Conservation (phyloP, 2,888 invertebrate genomes). For the Temnothorax unifasciatus region DNA sequence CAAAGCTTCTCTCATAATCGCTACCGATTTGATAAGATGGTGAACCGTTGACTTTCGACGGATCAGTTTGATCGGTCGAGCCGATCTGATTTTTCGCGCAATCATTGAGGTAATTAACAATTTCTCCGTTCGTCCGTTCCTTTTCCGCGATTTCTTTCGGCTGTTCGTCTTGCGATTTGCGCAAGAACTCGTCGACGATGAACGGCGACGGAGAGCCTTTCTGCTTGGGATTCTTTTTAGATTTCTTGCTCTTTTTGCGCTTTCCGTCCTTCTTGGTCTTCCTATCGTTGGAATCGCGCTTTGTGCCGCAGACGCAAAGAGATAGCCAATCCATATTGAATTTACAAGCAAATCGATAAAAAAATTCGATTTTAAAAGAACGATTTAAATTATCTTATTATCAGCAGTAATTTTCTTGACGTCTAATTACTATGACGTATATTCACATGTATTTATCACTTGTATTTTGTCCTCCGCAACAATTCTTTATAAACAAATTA, state of each 20-base stretch:
- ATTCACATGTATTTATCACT: neutral
- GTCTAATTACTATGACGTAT: neutral
- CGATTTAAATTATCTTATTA: neutral
- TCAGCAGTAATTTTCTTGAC: neutral
- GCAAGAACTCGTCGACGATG: conserved; percentile 30
- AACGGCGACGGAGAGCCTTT: conserved; percentile 16
- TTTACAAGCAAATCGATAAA: neutral
- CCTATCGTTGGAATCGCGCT: conserved; percentile 20
- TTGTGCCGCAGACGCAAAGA: conserved; percentile 61
- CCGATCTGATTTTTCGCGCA: neutral
- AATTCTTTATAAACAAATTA: neutral
- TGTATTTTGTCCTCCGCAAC: neutral
- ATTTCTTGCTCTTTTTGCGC: conserved; percentile 41
- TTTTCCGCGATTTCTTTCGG: conserved; percentile 17
- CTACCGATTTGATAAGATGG: conserved; percentile 13
- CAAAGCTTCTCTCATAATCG: neutral
- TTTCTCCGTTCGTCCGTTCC: neutral
- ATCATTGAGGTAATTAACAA: conserved; percentile 17
- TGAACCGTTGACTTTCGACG: neutral
- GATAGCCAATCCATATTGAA: conserved; percentile 63
- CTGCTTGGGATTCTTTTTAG: conserved; percentile 34
- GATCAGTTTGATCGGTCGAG: neutral
- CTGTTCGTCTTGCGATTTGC: conserved; percentile 36
- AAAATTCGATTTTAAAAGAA: neutral
- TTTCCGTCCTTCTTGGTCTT: conserved; percentile 30